Percentiles rank a stretch among this genome's conserved stretches.
Conservation (phyloP, 2,113 vertebrate species). For the Periophthalmus modestus region DNA sequence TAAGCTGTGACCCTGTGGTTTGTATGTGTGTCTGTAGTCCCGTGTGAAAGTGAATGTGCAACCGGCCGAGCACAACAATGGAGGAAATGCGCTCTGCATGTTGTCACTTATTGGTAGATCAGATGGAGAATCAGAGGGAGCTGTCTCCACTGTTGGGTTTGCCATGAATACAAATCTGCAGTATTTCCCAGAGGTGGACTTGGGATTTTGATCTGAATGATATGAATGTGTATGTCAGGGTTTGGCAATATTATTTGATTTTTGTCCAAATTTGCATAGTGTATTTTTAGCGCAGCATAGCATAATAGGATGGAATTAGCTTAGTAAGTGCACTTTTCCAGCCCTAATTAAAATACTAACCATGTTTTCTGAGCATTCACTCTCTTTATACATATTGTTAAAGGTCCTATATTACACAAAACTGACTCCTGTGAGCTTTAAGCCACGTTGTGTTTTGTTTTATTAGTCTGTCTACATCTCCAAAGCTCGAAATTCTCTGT, state of each 20-base stretch:
- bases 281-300: too few species aligned
- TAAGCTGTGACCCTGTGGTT: conserved; percentile 51
- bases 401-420: too few species aligned
- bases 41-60: conserved; percentile 41
- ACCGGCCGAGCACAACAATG: conserved; percentile 48
- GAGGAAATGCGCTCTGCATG: conserved; percentile 44
- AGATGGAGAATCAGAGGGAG: conserved; percentile 54
- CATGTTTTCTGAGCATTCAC: too few species aligned
- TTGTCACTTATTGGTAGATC: conserved; percentile 58
- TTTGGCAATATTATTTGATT: background rate
- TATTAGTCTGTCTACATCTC: too few species aligned
- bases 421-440: too few species aligned
- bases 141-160: conserved; percentile 35
- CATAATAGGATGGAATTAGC: too few species aligned
- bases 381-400: too few species aligned
- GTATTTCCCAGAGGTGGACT: conserved; percentile 17
- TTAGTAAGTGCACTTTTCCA: too few species aligned
- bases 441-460: too few species aligned
- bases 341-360: too few species aligned
- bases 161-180: conserved; percentile 31
- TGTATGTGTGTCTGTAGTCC: conserved; percentile 49
- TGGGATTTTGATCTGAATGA: conserved; percentile 5
- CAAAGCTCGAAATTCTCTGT: too few species aligned
- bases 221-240: background rate
- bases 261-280: background rate